These are phyloP conservation scores for Philonicus albiceps DNA, from an alignment of 2,888 invertebrate species.

Conservation along the genomic window DNA sequence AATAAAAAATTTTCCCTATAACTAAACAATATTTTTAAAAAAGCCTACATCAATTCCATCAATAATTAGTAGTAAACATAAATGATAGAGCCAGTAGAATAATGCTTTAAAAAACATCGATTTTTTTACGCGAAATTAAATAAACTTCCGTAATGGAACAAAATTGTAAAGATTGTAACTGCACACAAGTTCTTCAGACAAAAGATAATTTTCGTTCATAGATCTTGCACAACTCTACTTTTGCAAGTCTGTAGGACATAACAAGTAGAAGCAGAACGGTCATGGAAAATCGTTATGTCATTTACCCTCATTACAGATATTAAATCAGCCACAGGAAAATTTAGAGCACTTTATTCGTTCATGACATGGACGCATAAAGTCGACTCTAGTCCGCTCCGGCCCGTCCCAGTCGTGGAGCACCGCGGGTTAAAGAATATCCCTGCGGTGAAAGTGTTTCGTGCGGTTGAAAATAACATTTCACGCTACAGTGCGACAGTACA, in stretches of 20 bases:
- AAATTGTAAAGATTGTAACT: background rate
- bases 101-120: no score
- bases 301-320: background rate
- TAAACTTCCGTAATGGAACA: background rate
- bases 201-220: background rate
- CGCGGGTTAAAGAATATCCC: background rate
- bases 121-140: no score
- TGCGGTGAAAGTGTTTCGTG: background rate
- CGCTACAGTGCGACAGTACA: background rate
- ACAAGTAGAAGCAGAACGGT: background rate
- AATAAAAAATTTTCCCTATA: no score
- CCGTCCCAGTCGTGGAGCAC: background rate
- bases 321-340: background rate
- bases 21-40: no score
- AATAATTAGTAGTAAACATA: no score
- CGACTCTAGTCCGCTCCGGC: background rate
- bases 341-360: background rate
- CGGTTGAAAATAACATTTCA: background rate
- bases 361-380: background rate
- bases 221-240: background rate
- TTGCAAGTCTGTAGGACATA: background rate
- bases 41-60: no score
- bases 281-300: background rate
- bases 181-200: background rate
- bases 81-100: no score